Percentiles rank a stretch among this genome's conserved stretches.
Evolutionary conservation across 2,888 invertebrate species (phyloP).

Genomic region (Crioceris asparagi): DNA sequence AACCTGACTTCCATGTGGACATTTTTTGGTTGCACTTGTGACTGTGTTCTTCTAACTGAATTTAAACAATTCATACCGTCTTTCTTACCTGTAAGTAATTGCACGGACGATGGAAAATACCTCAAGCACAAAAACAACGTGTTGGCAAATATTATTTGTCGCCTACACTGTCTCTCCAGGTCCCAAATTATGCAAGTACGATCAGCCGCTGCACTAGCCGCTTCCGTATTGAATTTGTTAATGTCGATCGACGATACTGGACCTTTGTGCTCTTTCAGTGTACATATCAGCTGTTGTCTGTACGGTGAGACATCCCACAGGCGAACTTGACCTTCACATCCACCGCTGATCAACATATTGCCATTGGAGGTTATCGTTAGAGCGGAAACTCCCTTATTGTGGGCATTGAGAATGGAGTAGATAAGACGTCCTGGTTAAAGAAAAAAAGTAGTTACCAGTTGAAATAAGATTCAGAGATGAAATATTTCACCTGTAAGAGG

Average conservation of each 20-base stretch:
- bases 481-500: no score
- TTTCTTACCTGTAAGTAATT: conserved; percentile 41
- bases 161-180: conserved; percentile 56
- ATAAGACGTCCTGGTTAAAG: conserved; percentile 71
- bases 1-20: no score
- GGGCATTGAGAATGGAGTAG: conserved; percentile 78
- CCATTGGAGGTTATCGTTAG: conserved; percentile 63
- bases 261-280: conserved; percentile 85
- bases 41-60: no score
- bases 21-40: no score
- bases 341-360: conserved; percentile 70
- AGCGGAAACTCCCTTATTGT: conserved; percentile 81
- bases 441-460: no score
- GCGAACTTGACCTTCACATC: conserved; percentile 84
- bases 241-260: conserved; percentile 75
- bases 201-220: conserved; percentile 82
- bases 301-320: conserved; percentile 65
- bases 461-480: no score
- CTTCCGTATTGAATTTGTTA: conserved; percentile 65
- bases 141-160: conserved; percentile 78
- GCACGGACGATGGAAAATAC: conserved; percentile 61
- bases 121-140: conserved; percentile 68
- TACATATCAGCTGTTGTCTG: conserved; percentile 55
- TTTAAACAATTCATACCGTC: no score
- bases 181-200: conserved; percentile 94